Evolutionary conservation across 2,888 invertebrate species (phyloP).

Genomic region (Papilio demoleus): DNA sequence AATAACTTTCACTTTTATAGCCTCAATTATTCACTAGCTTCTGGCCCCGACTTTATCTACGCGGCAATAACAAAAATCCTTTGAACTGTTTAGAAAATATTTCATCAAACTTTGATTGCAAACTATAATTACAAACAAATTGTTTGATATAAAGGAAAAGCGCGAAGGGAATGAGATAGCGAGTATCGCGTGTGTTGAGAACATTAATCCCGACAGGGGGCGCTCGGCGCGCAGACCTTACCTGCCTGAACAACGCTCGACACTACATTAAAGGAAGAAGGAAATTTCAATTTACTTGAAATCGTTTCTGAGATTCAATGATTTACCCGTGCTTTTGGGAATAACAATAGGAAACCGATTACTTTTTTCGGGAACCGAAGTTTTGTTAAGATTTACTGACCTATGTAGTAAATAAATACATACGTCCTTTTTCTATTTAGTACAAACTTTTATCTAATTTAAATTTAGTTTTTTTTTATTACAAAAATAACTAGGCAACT

Average conservation of each 20-base stretch:
- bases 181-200: conserved; percentile 65
- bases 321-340: conserved; percentile 34
- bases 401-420: not conserved
- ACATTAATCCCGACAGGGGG: conserved; percentile 65
- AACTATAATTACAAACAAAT: conserved; percentile 77
- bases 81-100: no score
- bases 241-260: conserved; percentile 47
- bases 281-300: conserved; percentile 53
- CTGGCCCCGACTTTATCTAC: no score
- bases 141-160: conserved; percentile 78
- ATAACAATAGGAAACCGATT: conserved; percentile 35
- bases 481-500: no score
- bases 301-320: conserved; percentile 43
- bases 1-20: no score
- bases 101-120: conserved; percentile 48
- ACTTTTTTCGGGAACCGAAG: not conserved
- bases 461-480: no score
- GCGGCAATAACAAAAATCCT: no score
- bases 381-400: conserved; percentile 7
- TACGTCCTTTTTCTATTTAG: not conserved
- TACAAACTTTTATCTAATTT: no score
- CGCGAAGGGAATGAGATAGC: conserved; percentile 75
- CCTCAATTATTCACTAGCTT: no score
- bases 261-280: conserved; percentile 48
- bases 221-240: conserved; percentile 43